Percentiles rank a stretch among this genome's conserved stretches.
These are phyloP conservation scores for Dasysyrphus tricinctus DNA, from an alignment of 2,888 invertebrate genomes.

Conservation along the genomic window DNA sequence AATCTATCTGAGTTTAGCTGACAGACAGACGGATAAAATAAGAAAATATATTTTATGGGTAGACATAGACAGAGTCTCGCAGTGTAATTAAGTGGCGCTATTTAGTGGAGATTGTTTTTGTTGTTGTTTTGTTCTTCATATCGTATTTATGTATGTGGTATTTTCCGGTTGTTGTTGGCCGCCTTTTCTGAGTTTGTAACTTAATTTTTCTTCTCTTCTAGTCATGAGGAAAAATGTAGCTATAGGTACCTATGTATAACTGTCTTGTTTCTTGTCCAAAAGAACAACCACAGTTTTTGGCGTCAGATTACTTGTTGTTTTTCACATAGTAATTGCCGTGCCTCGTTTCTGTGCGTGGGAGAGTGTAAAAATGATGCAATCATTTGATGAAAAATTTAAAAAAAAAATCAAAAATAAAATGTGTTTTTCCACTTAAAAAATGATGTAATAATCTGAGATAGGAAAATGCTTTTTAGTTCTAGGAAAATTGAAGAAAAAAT, in stretches of 20 bases:
- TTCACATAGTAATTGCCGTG: slow-evolving; percentile 19
- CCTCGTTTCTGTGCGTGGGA: slow-evolving; percentile 31
- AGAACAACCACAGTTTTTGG: slow-evolving; percentile 28
- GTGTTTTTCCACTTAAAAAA: neutral
- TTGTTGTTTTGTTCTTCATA: neutral
- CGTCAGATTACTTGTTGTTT: slow-evolving; percentile 66
- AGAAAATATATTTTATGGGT: neutral
- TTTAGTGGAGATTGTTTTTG: slow-evolving; percentile 58
- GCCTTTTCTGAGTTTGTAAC: slow-evolving; percentile 52
- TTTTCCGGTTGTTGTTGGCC: slow-evolving; percentile 38
- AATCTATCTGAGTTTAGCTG: neutral
- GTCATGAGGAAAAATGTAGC: neutral
- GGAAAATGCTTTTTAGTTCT: slow-evolving; percentile 22
- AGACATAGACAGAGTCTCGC: slow-evolving; percentile 2
- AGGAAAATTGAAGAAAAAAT: neutral
- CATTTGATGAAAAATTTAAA: slow-evolving; percentile 16
- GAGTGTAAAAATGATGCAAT: slow-evolving; percentile 59
- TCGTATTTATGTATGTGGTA: slow-evolving; percentile 24
- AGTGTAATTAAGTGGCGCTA: slow-evolving; percentile 74
- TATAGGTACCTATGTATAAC: neutral
- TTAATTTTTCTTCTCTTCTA: slow-evolving; percentile 43
- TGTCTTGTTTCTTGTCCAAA: slow-evolving; percentile 13
- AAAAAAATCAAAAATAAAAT: neutral
- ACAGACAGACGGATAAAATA: slow-evolving; percentile 13
- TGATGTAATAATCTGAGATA: slow-evolving; percentile 51